These are phyloP conservation scores for Clarias gariepinus DNA, from an alignment of 2,113 vertebrate species.

Conservation along the genomic window DNA sequence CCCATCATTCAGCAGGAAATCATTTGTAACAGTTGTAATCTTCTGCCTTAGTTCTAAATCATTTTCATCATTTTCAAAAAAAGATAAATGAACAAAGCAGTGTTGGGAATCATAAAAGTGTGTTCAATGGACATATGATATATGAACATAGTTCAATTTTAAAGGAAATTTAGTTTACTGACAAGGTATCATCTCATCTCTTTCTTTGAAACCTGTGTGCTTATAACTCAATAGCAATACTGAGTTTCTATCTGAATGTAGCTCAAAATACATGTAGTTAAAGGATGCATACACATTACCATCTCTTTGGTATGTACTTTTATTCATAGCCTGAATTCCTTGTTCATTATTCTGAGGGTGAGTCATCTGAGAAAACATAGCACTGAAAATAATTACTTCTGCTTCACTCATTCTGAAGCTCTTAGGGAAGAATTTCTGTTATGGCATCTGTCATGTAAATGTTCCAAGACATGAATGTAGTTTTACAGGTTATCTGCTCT, in stretches of 20 bases:
- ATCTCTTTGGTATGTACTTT: slow-evolving; percentile 9
- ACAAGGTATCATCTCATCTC: neutral
- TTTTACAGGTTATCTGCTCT: slow-evolving; percentile 26
- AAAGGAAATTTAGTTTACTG: neutral
- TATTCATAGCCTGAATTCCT: slow-evolving; percentile 35
- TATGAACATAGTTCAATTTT: neutral
- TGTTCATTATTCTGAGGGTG: slow-evolving; percentile 43
- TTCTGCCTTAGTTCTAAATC: neutral
- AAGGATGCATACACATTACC: slow-evolving; percentile 18
- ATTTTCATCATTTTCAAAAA: neutral
- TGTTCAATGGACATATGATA: neutral
- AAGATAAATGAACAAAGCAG: neutral
- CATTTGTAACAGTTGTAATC: neutral
- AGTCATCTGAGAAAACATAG: slow-evolving; percentile 33
- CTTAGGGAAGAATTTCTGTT: slow-evolving; percentile 17
- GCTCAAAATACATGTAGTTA: neutral
- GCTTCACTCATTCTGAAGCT: slow-evolving; percentile 22
- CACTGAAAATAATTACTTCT: slow-evolving; percentile 46
- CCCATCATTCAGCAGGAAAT: neutral
- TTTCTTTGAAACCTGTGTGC: neutral
- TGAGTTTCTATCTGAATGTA: neutral
- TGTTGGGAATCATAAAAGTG: neutral
- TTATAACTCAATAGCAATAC: neutral
- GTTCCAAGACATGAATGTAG: slow-evolving; percentile 8
- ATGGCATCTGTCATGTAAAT: slow-evolving; percentile 18